Percentiles rank a stretch among this genome's conserved stretches.
phyloP scores from a whole-genome alignment of 2,888 invertebrate genomes.

The Drosophila neotestacea region DNA sequence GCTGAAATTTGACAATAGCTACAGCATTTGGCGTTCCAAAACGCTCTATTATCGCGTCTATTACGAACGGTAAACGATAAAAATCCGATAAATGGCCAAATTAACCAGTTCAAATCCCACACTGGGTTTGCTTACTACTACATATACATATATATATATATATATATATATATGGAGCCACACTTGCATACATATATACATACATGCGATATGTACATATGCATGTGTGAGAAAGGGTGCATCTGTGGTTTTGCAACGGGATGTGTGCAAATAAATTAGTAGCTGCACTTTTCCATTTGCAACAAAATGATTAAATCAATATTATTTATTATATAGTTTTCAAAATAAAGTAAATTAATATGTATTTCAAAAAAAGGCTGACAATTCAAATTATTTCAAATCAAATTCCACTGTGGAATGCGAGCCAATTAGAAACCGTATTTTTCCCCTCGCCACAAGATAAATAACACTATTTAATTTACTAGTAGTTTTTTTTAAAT shows the following conservation, averaged over 20 bases:
- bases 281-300: constrained; percentile 50
- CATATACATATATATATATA: background rate
- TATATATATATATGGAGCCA: too few species aligned
- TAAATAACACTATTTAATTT: too few species aligned
- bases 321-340: constrained; percentile 76
- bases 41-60: constrained; percentile 99
- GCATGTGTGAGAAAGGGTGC: background rate
- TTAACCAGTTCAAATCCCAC: constrained; percentile 6
- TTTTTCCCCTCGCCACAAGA: too few species aligned
- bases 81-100: background rate
- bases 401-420: too few species aligned
- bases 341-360: constrained; percentile 47
- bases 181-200: background rate
- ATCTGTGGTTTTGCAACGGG: constrained; percentile 6
- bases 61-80: constrained; percentile 90
- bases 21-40: constrained; percentile 99
- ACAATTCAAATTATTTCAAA: background rate
- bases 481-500: too few species aligned
- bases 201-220: constrained; percentile 1
- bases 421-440: too few species aligned
- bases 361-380: constrained; percentile 6
- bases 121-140: constrained; percentile 21
- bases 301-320: constrained; percentile 56
- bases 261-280: constrained; percentile 4
- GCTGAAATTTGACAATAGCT: constrained; percentile 99